Evolutionary conservation across 1,140 invertebrate genomes (phyloP), one percentile per base, ranked within the genome.

Genomic region (Physella acuta): DNA sequence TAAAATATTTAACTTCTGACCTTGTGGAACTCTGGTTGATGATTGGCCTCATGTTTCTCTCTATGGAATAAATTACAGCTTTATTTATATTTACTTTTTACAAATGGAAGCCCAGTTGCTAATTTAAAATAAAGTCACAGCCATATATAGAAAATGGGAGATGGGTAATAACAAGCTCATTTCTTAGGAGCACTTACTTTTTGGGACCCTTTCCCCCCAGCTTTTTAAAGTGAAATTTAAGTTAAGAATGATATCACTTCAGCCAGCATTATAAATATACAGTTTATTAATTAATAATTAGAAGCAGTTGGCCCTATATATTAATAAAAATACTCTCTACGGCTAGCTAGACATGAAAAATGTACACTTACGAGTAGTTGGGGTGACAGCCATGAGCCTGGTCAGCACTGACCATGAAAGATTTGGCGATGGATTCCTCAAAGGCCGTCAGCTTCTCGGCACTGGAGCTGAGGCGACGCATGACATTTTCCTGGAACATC

Each of bases 381-480:
- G 87, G 87, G 77, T 88, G 86, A 4, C 83, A 62, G n/a, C 82
- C 86, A 74, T 88, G 87, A 26, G 86, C 87, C 71, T 86, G 85
- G 73, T 87, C 87, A 53, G 86, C 87, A 70, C 84, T 85, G 66
- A 86, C 73, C 79, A 85, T 79, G 63, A 77, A 83, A 3, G 86
- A 87, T 56, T 84, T 81, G 8, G 77, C 79, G n/a, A 86, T 84
- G 44, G 82, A 73, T 60, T 81, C 79, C 67, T 85, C 85, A 79
- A 85, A 87, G 8, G 82, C 80, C n/a, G 74, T 78, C 1, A 26
- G 31, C n/a, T 37, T 31, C 26, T 28, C 58, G 1, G 71, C 71
- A 31, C 75, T 76, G 39, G 71, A 60, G 65, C 76, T 74, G 26
- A 86, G 72, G 16, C 86, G 74, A 16, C 85, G 75, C 64, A 88